Percentiles rank a stretch among this genome's conserved stretches.
phyloP scores from a whole-genome alignment of 2,888 invertebrate genomes.

The Cancer borealis region DNA sequence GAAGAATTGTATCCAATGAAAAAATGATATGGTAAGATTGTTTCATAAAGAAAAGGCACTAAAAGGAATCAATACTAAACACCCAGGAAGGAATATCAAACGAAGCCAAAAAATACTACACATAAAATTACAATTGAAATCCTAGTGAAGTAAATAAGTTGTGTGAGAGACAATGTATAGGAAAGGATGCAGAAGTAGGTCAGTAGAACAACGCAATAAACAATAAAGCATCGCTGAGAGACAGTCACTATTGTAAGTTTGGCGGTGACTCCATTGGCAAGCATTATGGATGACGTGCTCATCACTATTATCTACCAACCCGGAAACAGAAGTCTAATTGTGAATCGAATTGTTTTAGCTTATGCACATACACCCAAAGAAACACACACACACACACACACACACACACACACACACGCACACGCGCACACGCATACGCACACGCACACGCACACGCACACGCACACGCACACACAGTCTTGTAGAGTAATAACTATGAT shows the following conservation, averaged over 20 bases:
- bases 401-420: neutral
- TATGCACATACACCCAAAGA: neutral
- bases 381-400: neutral
- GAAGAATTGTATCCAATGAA: neutral
- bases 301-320: neutral
- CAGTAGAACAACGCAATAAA: neutral
- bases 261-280: constrained; percentile 17
- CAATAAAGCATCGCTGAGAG: neutral
- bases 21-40: too few relatives aligned
- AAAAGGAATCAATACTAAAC: neutral
- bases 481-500: neutral
- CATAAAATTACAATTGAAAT: neutral
- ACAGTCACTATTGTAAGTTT: neutral
- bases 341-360: neutral
- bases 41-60: too few relatives aligned
- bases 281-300: neutral
- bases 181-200: neutral
- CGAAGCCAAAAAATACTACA: neutral
- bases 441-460: constrained; percentile 35
- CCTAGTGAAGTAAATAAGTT: neutral
- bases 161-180: neutral
- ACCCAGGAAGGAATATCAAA: neutral
- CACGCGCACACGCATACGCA: neutral
- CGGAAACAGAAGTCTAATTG: neutral
- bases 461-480: constrained; percentile 1